A percentile compares a stretch with the other conserved stretches of the same genome.
phyloP scores from a whole-genome alignment of 2,797 vertebrate species.

The Squalus acanthias region DNA sequence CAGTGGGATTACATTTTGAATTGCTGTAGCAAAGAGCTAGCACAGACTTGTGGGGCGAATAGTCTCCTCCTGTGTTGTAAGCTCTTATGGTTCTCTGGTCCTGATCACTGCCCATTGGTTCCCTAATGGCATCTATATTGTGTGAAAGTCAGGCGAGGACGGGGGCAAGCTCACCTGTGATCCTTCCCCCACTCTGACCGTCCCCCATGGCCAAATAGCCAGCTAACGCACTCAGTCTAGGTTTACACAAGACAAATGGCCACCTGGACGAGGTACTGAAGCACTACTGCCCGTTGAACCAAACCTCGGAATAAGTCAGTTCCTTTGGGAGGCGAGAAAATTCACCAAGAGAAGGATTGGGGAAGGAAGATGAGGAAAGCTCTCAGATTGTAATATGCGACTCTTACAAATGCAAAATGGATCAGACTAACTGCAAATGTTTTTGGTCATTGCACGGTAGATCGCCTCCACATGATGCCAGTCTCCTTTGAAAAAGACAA shows the following conservation, averaged over 20 bases:
- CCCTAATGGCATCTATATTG: background rate
- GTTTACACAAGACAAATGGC: background rate
- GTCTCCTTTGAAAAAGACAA: conserved; percentile 92
- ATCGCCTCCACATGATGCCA: conserved; percentile 71
- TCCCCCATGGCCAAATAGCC: background rate
- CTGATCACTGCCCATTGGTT: background rate
- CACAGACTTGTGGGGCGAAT: background rate
- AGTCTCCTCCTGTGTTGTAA: background rate
- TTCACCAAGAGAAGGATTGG: too few relatives aligned
- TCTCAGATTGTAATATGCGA: background rate
- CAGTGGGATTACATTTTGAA: background rate
- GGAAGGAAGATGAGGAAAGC: background rate
- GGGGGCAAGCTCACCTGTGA: background rate
- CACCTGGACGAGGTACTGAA: background rate
- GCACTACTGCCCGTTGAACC: too few relatives aligned
- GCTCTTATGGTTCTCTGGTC: background rate
- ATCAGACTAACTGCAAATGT: background rate
- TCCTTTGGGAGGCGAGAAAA: background rate
- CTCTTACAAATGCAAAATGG: background rate
- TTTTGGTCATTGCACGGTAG: conserved; percentile 50
- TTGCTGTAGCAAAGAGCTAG: background rate
- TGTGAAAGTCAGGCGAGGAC: background rate
- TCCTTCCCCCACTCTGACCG: background rate
- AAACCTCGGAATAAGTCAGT: background rate
- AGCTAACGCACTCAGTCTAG: too few relatives aligned